Evolutionary conservation across 2,888 invertebrate species (phyloP).

Genomic region (Platycnemis pennipes): DNA sequence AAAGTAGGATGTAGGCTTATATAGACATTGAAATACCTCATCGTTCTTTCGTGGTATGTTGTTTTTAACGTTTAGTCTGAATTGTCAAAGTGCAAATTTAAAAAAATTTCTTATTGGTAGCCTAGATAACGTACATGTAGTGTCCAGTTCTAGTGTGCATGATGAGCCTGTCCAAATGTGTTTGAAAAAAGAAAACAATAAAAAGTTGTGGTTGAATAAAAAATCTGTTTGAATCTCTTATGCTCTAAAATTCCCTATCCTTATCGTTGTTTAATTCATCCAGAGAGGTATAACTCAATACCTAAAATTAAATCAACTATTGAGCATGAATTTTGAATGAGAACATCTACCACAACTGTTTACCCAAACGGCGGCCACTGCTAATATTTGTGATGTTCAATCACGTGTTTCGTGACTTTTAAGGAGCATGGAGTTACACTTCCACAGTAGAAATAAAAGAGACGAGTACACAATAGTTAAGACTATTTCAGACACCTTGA

Average conservation of each 20-base stretch:
- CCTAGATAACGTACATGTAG: conserved; percentile 65
- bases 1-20: conserved; percentile 62
- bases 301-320: background rate
- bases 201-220: conserved; percentile 67
- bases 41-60: conserved; percentile 67
- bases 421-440: background rate
- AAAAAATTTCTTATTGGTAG: conserved; percentile 67
- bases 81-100: conserved; percentile 67
- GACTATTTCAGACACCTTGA: background rate
- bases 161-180: conserved; percentile 68
- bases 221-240: conserved; percentile 53
- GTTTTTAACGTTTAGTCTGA: conserved; percentile 68
- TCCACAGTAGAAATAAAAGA: background rate
- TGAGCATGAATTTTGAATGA: background rate
- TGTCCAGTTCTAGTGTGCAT: conserved; percentile 66
- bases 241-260: conserved; percentile 23
- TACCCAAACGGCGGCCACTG: background rate
- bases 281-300: background rate
- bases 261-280: background rate
- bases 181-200: conserved; percentile 68
- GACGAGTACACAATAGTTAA: too few relatives aligned
- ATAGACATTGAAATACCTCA: conserved; percentile 67
- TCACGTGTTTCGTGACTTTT: background rate
- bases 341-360: background rate
- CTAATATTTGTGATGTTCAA: background rate